These are phyloP conservation scores for Xenentodon cancila DNA, from an alignment of 2,797 vertebrate genomes.

Conservation along the genomic window DNA sequence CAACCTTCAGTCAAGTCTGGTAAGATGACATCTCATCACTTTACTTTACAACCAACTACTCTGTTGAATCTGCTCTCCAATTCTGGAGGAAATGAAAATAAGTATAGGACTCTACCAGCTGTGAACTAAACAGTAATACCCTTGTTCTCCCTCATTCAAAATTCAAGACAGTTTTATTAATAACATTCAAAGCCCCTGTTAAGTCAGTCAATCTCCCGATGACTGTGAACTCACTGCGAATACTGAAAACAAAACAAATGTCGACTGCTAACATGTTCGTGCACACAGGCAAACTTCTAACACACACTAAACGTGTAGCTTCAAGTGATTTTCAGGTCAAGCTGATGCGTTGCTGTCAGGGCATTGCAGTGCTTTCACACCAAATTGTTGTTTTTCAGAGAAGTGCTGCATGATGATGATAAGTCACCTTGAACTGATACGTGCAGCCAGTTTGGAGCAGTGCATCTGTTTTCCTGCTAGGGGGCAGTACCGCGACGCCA, in stretches of 20 bases:
- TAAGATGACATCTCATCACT: not conserved
- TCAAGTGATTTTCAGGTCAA: constrained; percentile 42
- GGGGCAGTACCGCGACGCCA: constrained; percentile 54
- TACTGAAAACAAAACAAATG: not conserved
- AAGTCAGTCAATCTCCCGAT: constrained; percentile 17
- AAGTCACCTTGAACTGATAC: not conserved
- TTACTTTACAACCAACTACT: not conserved
- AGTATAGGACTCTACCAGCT: constrained; percentile 20
- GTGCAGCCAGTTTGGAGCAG: constrained; percentile 32
- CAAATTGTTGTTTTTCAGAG: constrained; percentile 17
- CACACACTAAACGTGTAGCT: constrained; percentile 5
- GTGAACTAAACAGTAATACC: constrained; percentile 12
- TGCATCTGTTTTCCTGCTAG: constrained; percentile 45
- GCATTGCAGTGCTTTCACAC: constrained; percentile 48
- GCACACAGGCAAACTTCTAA: constrained; percentile 20
- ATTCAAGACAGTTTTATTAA: not conserved
- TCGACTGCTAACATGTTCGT: constrained; percentile 28
- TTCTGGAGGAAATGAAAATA: not conserved
- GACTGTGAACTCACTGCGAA: constrained; percentile 10
- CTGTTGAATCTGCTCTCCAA: not conserved
- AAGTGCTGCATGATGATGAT: constrained; percentile 20
- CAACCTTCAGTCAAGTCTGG: constrained; percentile 22
- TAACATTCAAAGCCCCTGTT: constrained; percentile 26
- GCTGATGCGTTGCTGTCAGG: constrained; percentile 35
- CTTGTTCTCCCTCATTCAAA: constrained; percentile 13